These are phyloP conservation scores for Epicauta chinensis DNA, from an alignment of 1,140 invertebrate species.

Conservation along the genomic window DNA sequence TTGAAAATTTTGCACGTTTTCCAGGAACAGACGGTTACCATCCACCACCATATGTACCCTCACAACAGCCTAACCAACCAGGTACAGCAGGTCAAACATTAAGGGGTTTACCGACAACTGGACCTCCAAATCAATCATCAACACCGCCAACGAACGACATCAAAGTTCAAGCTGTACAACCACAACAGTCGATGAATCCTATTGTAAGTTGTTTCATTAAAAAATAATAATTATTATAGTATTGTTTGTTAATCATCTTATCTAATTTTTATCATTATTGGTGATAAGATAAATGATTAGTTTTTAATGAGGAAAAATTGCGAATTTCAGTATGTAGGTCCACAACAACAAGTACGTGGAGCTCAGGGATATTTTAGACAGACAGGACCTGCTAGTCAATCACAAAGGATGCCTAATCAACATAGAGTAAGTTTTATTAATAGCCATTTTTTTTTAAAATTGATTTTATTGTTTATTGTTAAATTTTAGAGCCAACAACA, in stretches of 20 bases:
- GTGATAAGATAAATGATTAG: neutral
- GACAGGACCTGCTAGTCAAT: constrained; percentile 30
- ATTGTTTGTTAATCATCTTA: neutral
- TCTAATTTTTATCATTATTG: neutral
- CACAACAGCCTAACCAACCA: constrained; percentile 32
- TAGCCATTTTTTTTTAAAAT: too few species aligned
- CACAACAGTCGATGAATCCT: constrained; percentile 28
- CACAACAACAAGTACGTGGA: constrained; percentile 19
- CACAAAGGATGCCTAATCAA: constrained; percentile 34
- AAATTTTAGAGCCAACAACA: constrained; percentile 17
- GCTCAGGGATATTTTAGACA: constrained; percentile 18
- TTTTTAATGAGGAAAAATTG: neutral
- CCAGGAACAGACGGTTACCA: constrained; percentile 28
- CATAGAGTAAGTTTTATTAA: constrained; percentile 27
- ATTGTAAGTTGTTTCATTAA: constrained; percentile 1
- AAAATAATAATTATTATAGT: neutral
- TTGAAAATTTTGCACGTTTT: neutral
- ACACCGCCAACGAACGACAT: constrained; percentile 39
- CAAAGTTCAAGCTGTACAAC: constrained; percentile 33
- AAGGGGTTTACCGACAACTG: constrained; percentile 32
- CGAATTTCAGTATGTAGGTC: constrained; percentile 24
- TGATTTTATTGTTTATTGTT: neutral
- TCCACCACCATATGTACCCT: constrained; percentile 14
- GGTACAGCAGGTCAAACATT: constrained; percentile 32
- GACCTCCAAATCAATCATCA: constrained; percentile 39